Evolutionary conservation across 2,113 vertebrate species (phyloP).

Genomic region (Nanorana parkeri): DNA sequence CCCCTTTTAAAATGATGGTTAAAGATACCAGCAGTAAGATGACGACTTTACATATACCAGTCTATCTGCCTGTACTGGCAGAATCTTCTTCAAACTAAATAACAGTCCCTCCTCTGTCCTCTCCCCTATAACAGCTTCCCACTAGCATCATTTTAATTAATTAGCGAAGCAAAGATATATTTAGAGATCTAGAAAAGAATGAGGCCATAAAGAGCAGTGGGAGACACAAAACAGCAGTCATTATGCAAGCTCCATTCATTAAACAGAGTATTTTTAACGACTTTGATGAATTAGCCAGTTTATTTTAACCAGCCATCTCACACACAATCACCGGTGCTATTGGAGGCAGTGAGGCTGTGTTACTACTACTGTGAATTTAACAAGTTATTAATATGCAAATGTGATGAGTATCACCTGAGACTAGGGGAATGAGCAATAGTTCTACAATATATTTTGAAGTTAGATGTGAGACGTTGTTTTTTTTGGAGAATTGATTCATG

Average conservation of each 20-base stretch:
- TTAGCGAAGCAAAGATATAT: conserved; percentile 41
- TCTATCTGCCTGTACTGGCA: background rate
- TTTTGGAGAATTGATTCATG: no score
- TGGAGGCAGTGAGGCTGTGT: background rate
- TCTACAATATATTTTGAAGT: no score
- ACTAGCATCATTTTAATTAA: conserved; percentile 1
- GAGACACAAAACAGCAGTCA: conserved; percentile 12
- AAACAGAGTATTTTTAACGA: conserved; percentile 7
- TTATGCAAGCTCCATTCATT: conserved; percentile 25
- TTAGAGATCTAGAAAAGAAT: conserved; percentile 20
- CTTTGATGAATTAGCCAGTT: conserved; percentile 23
- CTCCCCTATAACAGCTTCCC: background rate
- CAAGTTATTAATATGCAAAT: background rate
- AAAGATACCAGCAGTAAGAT: background rate
- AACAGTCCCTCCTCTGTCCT: background rate
- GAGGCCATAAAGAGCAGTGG: conserved; percentile 29
- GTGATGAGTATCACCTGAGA: background rate
- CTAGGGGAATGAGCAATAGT: no score
- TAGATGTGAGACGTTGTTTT: no score
- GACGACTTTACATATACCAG: background rate
- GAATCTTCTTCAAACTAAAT: background rate
- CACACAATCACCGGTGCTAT: background rate
- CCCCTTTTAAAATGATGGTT: no score
- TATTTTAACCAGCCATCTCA: background rate
- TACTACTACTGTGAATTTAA: background rate